Evolutionary conservation across 2,888 invertebrate species (phyloP).

Genomic region (Cetonia aurata): DNA sequence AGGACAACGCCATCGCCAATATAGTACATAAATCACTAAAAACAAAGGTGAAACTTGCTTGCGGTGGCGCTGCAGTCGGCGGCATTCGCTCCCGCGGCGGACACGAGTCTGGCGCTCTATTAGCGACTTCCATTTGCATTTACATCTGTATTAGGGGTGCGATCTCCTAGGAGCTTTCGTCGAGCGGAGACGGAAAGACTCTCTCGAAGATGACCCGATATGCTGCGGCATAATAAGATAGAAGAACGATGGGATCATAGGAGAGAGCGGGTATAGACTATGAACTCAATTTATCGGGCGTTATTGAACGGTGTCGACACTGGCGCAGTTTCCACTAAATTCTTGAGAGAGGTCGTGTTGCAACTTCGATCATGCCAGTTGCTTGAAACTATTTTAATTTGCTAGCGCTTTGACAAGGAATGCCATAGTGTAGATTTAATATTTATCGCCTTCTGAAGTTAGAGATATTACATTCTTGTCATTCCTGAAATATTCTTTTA

Average conservation of each 20-base stretch:
- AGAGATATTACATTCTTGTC: too few species aligned
- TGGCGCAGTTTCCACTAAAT: slow-evolving; percentile 1
- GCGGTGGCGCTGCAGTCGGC: slow-evolving; percentile 13
- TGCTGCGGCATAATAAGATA: not conserved
- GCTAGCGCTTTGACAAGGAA: too few species aligned
- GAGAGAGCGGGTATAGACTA: not conserved
- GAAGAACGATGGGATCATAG: too few species aligned
- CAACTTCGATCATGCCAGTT: slow-evolving; percentile 25
- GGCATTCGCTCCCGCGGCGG: slow-evolving; percentile 17
- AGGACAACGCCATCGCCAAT: slow-evolving; percentile 17
- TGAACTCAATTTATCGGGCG: slow-evolving; percentile 27
- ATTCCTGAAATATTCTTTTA: too few species aligned
- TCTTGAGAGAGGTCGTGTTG: not conserved
- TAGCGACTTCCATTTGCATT: slow-evolving; percentile 63
- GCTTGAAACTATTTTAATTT: slow-evolving; percentile 24
- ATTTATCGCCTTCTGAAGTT: too few species aligned
- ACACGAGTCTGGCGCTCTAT: slow-evolving; percentile 52
- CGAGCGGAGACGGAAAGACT: slow-evolving; percentile 55
- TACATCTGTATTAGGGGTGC: slow-evolving; percentile 61
- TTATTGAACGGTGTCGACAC: slow-evolving; percentile 31
- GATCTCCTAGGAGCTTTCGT: too few species aligned
- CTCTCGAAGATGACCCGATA: slow-evolving; percentile 49
- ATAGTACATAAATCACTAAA: slow-evolving; percentile 38
- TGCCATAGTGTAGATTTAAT: too few species aligned
- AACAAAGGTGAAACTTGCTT: slow-evolving; percentile 33